Conservation (phyloP, 2,113 vertebrate species). For the Pogonocichla stellata region DNA sequence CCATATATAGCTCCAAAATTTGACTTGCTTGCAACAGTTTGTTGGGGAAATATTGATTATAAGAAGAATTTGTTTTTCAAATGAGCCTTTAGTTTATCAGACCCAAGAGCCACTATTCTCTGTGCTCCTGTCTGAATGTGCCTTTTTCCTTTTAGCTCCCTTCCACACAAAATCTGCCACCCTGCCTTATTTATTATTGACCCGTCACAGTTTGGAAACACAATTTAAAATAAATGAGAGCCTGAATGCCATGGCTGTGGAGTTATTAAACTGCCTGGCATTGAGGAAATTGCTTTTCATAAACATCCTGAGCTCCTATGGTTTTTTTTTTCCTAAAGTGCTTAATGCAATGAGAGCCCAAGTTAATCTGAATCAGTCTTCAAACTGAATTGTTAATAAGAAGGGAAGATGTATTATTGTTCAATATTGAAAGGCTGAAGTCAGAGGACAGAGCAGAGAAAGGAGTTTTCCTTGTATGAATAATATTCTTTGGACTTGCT, state of each 20-base stretch:
- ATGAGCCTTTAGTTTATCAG: background rate
- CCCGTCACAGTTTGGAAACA: constrained; percentile 51
- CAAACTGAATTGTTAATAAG: constrained; percentile 43
- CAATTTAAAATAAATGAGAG: constrained; percentile 67
- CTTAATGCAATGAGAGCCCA: constrained; percentile 12
- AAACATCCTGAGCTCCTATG: constrained; percentile 26
- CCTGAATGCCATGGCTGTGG: background rate
- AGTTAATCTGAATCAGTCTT: constrained; percentile 51
- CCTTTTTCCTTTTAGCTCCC: background rate
- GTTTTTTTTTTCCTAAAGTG: background rate
- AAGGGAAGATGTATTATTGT: constrained; percentile 46
- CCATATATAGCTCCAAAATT: background rate
- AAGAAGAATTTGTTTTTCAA: background rate
- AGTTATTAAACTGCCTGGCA: constrained; percentile 66
- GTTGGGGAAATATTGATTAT: background rate
- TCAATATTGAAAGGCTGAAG: background rate
- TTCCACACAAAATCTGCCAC: constrained; percentile 12
- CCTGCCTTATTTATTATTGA: constrained; percentile 45
- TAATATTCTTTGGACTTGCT: background rate
- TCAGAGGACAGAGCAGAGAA: background rate
- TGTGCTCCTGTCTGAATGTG: background rate
- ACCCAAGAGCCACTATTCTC: background rate
- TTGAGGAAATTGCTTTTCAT: constrained; percentile 73
- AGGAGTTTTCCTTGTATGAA: background rate
- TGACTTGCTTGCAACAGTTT: background rate